phyloP scores from a whole-genome alignment of 2,888 invertebrate species.

The Unio delphinus region DNA sequence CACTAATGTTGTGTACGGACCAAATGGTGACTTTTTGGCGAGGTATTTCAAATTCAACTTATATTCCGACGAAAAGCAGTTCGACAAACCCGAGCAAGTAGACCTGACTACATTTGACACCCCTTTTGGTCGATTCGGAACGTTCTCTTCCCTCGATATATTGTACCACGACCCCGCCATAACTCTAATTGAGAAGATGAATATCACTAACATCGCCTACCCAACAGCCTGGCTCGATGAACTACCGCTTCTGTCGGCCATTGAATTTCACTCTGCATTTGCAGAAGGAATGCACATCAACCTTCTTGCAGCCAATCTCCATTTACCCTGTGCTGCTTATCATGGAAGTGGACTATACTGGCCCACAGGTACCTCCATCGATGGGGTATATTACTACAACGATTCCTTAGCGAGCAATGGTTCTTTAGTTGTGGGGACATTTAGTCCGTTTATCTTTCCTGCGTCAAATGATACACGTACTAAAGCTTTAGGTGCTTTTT shows the following conservation, averaged over 20 bases:
- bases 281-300: slow-evolving; percentile 26
- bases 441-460: slow-evolving; percentile 12
- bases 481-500: too few species aligned
- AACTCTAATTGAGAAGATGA: slow-evolving; percentile 74
- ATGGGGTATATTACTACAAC: slow-evolving; percentile 17
- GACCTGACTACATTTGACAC: slow-evolving; percentile 51
- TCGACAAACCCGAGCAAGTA: slow-evolving; percentile 64
- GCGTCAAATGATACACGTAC: background rate
- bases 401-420: slow-evolving; percentile 11
- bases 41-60: slow-evolving; percentile 76
- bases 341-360: slow-evolving; percentile 32
- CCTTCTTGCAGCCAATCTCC: slow-evolving; percentile 24
- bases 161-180: slow-evolving; percentile 81
- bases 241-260: slow-evolving; percentile 22
- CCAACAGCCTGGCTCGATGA: slow-evolving; percentile 73
- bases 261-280: slow-evolving; percentile 31
- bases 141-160: slow-evolving; percentile 87
- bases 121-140: slow-evolving; percentile 73
- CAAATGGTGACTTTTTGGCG: slow-evolving; percentile 21
- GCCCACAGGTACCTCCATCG: slow-evolving; percentile 26
- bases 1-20: slow-evolving; percentile 25
- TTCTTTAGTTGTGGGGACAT: slow-evolving; percentile 14
- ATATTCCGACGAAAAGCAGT: slow-evolving; percentile 68
- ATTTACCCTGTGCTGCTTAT: slow-evolving; percentile 13
- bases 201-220: slow-evolving; percentile 78